phyloP scores from a whole-genome alignment of 2,113 vertebrate species.

The Panthera leo region DNA sequence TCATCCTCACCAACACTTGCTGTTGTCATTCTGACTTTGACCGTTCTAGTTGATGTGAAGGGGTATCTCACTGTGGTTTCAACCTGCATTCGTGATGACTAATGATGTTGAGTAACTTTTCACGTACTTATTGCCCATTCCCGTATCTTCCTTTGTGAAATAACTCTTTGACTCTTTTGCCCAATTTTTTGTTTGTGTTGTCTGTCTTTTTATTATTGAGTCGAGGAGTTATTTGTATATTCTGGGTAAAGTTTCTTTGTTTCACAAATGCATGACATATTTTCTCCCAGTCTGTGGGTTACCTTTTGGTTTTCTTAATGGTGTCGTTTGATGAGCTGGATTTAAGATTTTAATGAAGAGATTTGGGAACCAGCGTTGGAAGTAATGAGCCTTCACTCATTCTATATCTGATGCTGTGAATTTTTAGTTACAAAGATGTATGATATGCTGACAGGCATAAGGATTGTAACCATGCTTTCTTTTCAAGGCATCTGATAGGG shows the following conservation, averaged over 20 bases:
- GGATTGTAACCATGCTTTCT: neutral
- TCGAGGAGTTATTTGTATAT: neutral
- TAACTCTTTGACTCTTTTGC: neutral
- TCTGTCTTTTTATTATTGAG: slow-evolving; percentile 18
- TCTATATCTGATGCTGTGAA: neutral
- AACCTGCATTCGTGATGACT: neutral
- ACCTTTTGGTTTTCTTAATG: neutral
- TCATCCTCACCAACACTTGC: neutral
- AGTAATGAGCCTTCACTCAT: neutral
- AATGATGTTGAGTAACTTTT: neutral
- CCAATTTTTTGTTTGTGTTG: neutral
- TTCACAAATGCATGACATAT: neutral
- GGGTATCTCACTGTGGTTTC: neutral
- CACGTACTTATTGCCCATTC: neutral
- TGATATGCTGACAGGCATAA: neutral
- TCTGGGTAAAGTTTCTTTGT: slow-evolving; percentile 11
- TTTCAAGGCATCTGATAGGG: neutral
- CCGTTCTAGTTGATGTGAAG: neutral
- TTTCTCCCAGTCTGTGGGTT: neutral
- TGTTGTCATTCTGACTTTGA: neutral
- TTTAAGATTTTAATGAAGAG: neutral
- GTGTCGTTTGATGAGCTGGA: neutral
- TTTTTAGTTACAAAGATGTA: neutral
- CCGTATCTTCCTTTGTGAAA: neutral
- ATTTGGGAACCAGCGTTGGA: neutral